Conservation (phyloP, 2,113 vertebrate genomes). For the Cariama cristata region DNA sequence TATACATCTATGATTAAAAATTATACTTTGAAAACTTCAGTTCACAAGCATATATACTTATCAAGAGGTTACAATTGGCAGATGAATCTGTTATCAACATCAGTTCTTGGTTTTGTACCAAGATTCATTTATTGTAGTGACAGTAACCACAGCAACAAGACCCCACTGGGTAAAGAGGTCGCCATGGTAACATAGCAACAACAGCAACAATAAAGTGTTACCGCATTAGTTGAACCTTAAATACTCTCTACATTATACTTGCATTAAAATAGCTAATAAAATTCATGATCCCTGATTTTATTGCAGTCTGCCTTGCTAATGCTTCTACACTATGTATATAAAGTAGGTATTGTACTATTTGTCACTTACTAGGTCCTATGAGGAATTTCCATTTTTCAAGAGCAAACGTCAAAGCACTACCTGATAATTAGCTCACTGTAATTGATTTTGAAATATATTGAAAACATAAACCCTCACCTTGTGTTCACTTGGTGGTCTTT, state of each 20-base stretch:
- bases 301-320: background rate
- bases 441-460: conserved; percentile 34
- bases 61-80: background rate
- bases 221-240: background rate
- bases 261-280: conserved; percentile 32
- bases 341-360: background rate
- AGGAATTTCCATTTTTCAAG: conserved; percentile 33
- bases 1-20: background rate
- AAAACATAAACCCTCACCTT: conserved; percentile 11
- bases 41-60: background rate
- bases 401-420: background rate
- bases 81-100: background rate
- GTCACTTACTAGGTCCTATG: background rate
- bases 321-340: background rate
- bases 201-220: background rate
- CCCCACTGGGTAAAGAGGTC: background rate
- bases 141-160: background rate
- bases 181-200: background rate
- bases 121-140: background rate
- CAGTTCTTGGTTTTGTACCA: background rate
- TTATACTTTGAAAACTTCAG: background rate
- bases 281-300: background rate
- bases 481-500: background rate
- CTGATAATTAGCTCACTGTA: conserved; percentile 42
- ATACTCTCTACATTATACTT: background rate